Conservation (phyloP, 2,888 invertebrate genomes). For the Lasioglossum pauxillum region DNA sequence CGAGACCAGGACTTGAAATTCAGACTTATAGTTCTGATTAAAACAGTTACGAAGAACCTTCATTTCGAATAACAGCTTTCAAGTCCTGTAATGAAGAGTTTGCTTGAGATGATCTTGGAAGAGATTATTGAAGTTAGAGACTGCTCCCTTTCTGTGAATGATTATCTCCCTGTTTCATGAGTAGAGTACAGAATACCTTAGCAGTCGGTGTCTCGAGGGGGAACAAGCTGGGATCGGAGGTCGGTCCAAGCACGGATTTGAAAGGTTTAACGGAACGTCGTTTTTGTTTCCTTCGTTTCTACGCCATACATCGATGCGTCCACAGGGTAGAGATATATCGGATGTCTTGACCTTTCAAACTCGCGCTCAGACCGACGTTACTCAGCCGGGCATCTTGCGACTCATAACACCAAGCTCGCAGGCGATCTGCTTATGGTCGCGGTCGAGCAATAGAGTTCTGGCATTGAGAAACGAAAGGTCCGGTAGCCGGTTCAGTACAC, state of each 20-base stretch:
- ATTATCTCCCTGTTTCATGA: constrained; percentile 2
- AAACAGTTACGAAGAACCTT: no score
- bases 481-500: constrained; percentile 81
- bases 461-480: constrained; percentile 82
- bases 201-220: constrained; percentile 49
- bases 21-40: neutral
- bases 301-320: constrained; percentile 42
- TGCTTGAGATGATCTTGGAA: neutral
- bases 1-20: neutral
- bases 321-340: constrained; percentile 37
- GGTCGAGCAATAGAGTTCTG: constrained; percentile 81
- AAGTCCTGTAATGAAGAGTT: neutral
- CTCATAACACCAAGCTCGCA: constrained; percentile 82
- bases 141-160: neutral
- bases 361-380: constrained; percentile 83
- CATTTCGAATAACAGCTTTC: neutral
- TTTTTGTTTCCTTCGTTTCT: constrained; percentile 29
- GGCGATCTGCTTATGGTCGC: constrained; percentile 81
- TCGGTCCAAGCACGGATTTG: constrained; percentile 82
- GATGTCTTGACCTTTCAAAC: constrained; percentile 76
- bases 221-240: constrained; percentile 58
- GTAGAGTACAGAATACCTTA: constrained; percentile 40
- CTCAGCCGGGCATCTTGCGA: constrained; percentile 84
- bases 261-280: constrained; percentile 71
- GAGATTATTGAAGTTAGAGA: neutral